Conservation (phyloP, 1,140 invertebrate genomes). For the Mizuhopecten yessoensis region DNA sequence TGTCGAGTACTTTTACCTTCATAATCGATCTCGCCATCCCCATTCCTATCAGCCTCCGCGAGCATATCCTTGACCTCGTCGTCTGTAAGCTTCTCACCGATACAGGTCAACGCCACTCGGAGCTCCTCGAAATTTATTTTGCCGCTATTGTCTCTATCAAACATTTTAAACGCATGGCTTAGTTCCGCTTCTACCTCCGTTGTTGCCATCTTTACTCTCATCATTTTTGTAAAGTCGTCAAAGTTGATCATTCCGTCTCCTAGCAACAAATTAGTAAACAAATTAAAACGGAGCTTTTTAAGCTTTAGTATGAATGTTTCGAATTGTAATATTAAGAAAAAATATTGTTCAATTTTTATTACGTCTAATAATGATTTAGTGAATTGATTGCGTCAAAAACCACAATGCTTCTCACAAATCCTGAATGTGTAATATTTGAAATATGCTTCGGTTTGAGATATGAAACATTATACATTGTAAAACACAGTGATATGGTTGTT, state of each 20-base stretch:
- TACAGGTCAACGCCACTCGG: slow-evolving; percentile 92
- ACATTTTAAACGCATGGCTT: slow-evolving; percentile 98
- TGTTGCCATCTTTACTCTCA: slow-evolving; percentile 33
- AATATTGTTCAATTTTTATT: too few relatives aligned
- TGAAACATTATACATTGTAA: background rate
- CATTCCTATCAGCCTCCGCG: slow-evolving; percentile 83
- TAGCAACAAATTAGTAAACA: slow-evolving; percentile 29
- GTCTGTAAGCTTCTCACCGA: slow-evolving; percentile 94
- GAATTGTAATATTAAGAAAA: too few relatives aligned
- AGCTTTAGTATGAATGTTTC: too few relatives aligned
- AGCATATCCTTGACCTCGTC: slow-evolving; percentile 97
- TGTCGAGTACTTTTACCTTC: too few relatives aligned
- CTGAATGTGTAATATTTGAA: background rate
- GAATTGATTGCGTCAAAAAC: too few relatives aligned
- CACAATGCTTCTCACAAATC: too few relatives aligned
- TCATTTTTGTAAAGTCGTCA: slow-evolving; percentile 62
- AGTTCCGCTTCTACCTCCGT: slow-evolving; percentile 87
- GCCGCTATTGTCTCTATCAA: slow-evolving; percentile 98
- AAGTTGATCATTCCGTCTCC: slow-evolving; percentile 68
- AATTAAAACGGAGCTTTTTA: too few relatives aligned
- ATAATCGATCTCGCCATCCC: slow-evolving; percentile 66
- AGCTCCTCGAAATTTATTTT: slow-evolving; percentile 82
- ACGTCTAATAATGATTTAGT: too few relatives aligned
- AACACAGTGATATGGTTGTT: background rate
- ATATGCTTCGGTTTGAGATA: background rate